Evolutionary conservation across 1,140 invertebrate genomes (phyloP), one percentile per base, ranked within the genome.

Genomic region (Hylaeus volcanicus): DNA sequence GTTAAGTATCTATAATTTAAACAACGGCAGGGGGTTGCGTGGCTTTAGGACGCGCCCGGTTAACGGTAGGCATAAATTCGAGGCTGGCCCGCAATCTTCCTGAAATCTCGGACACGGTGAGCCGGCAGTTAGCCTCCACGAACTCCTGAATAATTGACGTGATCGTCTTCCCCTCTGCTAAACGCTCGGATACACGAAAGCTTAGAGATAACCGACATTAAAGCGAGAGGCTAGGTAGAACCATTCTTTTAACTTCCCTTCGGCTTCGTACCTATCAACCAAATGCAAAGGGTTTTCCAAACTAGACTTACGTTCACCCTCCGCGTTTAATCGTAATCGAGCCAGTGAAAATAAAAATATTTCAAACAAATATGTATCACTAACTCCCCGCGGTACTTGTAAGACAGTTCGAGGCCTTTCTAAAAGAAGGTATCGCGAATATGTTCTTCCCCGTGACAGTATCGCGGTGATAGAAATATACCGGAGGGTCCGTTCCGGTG

Each of bases 91-190:
- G 90, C 91, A 93, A 93, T 93, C 92, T 93, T 91, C 88, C 86
- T 87, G 89, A 93, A 93, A 93, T 93, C 93, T 92, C 92, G 89
- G 92, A 89, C 88, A 87, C 87, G 66, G 84, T 66, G 81, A 85
- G 71, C 89, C 89, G 90, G 91, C 90, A 93, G 91, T 93, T 93
- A 92, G 90, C 91, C 89, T 88, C 58, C 89, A 90, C 90, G 88
- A 92, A 92, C 90, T 90, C 76, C 82, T 93, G 92, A 93, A 93
- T 93, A 93, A 92, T 93, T 93, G 88, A 93, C 79, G 86, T 89
- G 90, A 88, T 86, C 86, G 89, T 88, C 83, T 74, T 79, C 82
- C 79, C 83, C 78, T 85, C 80, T 51, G 61, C 63, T 82, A 75
- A 80, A 75, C 73, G 72, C 72, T 55, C 64, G 8, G 1, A 45